These are phyloP conservation scores for Bombus sibiricus DNA, from an alignment of 1,140 invertebrate species.

Conservation along the genomic window DNA sequence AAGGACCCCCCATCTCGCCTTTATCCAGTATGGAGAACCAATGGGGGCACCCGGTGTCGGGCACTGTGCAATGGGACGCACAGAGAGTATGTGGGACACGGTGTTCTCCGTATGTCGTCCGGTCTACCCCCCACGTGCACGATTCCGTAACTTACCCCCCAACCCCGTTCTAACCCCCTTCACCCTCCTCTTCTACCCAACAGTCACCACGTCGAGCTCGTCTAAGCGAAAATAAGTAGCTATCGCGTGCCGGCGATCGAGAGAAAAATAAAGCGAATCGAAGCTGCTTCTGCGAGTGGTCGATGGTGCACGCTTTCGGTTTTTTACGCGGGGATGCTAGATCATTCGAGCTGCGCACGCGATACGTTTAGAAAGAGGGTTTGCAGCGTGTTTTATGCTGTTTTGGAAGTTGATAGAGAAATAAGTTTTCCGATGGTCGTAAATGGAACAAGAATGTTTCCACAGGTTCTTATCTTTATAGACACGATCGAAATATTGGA, in stretches of 20 bases:
- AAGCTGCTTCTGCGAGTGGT: not conserved
- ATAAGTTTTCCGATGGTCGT: not conserved
- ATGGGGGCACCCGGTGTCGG: constrained; percentile 72
- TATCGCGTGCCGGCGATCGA: constrained; percentile 37
- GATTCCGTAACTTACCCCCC: constrained; percentile 39
- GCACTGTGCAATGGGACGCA: constrained; percentile 71
- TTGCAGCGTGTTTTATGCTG: not conserved
- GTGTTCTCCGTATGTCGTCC: constrained; percentile 77
- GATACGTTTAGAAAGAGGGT: not conserved
- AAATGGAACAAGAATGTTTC: no score
- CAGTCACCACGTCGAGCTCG: constrained; percentile 6
- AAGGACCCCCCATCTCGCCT: constrained; percentile 79
- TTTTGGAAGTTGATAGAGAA: not conserved
- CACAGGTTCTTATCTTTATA: not conserved
- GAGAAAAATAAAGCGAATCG: constrained; percentile 3
- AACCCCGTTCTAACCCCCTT: not conserved
- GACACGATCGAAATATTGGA: not conserved
- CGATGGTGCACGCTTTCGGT: not conserved
- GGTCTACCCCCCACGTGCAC: constrained; percentile 76
- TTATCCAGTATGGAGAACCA: constrained; percentile 73
- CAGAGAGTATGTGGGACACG: constrained; percentile 73
- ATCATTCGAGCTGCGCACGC: no score
- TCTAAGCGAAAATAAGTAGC: constrained; percentile 33
- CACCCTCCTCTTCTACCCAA: not conserved
- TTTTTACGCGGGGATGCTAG: no score